Evolutionary conservation across 2,797 vertebrate species (phyloP).

Genomic region (Mus minutoides): DNA sequence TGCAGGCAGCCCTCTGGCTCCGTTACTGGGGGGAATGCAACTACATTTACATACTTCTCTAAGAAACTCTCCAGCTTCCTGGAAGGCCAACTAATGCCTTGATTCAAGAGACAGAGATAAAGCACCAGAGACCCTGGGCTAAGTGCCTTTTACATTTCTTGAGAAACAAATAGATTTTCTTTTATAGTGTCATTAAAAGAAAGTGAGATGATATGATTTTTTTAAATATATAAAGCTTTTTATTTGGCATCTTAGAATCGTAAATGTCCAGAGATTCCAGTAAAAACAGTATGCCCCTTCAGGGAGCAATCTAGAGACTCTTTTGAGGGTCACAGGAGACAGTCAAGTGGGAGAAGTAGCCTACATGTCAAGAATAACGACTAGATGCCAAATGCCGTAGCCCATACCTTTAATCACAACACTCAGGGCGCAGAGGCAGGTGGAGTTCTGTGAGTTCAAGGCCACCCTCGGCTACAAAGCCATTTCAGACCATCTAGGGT

Average conservation of each 20-base stretch:
- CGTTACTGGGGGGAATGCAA: background rate
- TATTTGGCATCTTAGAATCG: background rate
- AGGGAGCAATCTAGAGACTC: background rate
- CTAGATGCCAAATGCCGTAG: background rate
- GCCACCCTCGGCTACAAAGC: background rate
- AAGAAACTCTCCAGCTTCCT: background rate
- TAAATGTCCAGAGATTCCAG: background rate
- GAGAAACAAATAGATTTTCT: background rate
- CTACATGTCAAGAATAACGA: background rate
- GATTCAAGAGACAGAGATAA: constrained; percentile 9
- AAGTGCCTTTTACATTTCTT: constrained; percentile 24
- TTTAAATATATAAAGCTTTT: background rate
- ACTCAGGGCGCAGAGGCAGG: background rate
- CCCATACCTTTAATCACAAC: background rate
- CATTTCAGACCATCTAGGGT: background rate
- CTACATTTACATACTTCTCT: background rate
- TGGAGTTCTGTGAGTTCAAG: background rate
- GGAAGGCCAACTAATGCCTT: background rate
- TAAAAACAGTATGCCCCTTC: background rate
- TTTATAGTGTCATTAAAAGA: background rate
- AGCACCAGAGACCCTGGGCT: background rate
- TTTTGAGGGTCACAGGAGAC: background rate
- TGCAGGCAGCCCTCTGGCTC: background rate
- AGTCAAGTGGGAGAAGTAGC: background rate
- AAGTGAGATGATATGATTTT: background rate